A percentile compares a stretch with the other conserved stretches of the same genome.
Conservation (phyloP, 2,888 invertebrate genomes). For the Parthenolecanium corni region DNA sequence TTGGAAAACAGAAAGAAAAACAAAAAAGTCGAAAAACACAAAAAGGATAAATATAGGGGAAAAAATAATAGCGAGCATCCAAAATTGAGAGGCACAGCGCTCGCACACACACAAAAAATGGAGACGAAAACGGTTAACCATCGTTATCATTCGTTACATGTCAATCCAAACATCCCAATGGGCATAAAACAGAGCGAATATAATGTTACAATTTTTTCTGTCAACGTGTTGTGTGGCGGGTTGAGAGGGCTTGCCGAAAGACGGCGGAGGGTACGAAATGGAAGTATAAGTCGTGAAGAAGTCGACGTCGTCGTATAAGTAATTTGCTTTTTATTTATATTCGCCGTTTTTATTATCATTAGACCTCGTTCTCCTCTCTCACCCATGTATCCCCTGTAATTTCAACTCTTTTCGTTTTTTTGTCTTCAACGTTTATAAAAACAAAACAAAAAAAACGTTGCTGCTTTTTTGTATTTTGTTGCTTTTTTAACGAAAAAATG, state of each 20-base stretch:
- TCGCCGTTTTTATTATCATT: background rate
- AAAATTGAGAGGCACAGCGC: no score
- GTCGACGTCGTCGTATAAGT: background rate
- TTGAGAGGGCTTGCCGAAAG: background rate
- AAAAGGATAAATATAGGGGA: background rate
- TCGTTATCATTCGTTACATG: constrained; percentile 10
- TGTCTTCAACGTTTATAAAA: background rate
- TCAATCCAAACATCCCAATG: constrained; percentile 14
- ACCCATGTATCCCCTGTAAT: no score
- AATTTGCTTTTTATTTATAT: background rate
- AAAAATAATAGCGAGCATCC: no score
- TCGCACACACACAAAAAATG: no score
- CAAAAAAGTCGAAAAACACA: no score
- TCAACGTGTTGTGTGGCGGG: background rate
- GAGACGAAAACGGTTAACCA: constrained; percentile 3
- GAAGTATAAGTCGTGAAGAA: background rate
- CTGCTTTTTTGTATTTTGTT: background rate
- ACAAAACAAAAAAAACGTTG: background rate
- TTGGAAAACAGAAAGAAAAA: no score
- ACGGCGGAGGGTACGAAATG: background rate
- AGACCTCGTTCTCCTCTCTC: background rate
- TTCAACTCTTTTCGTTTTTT: background rate
- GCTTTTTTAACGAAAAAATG: constrained; percentile 4
- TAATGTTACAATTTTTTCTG: background rate
- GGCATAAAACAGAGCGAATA: constrained; percentile 3